Base-by-base conservation (phyloP, 2,797 vertebrate species). In the Borostomias antarcticus region DNA sequence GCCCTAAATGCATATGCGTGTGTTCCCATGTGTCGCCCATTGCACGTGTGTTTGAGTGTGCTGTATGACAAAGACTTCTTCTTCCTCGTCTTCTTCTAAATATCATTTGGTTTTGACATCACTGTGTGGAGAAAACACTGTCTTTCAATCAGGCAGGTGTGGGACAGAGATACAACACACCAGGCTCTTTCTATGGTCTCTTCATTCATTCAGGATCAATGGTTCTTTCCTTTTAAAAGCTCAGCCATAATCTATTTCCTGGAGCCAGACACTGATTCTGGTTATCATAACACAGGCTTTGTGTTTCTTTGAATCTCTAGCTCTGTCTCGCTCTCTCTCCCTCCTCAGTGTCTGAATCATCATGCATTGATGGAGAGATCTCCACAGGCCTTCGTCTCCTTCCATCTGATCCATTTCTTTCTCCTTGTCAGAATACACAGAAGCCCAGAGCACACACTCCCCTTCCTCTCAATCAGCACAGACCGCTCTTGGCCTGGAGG, bases 181-280 rank as follows among this genome's bases (percentile, higher is more conserved):
- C 40, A 45, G 40, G 1, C 15, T 45, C 15, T 45, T 13, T 45
- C 40, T 15, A 17, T n/a, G 4, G n/a, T n/a, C n/a, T n/a, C n/a
- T n/a, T n/a, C n/a, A n/a, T n/a, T n/a, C n/a, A n/a, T n/a, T n/a
- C 40, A n/a, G 40, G 40, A 45, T 45, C 13, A 45, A 45, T n/a
- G 40, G 9, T 40, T 10, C 37, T 40, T 13, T 1, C 5, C 17
- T 13, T 5, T 45, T 13, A 45, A 17, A 5, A 13, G 40, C 17
- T 45, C 40, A 17, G n/a, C n/a, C n/a, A n/a, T n/a, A n/a, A n/a
- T n/a, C n/a, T n/a, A n/a, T n/a, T n/a, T 48, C 45, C 19, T 23
- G 45, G 45, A 48, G 45, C 17, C 45, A n/a, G 45, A n/a, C 45
- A 48, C 21, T 48, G 45, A 48, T 48, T 48, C 13, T 48, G 45